phyloP scores from a whole-genome alignment of 2,797 vertebrate species.

The Buphagus erythrorhynchus region DNA sequence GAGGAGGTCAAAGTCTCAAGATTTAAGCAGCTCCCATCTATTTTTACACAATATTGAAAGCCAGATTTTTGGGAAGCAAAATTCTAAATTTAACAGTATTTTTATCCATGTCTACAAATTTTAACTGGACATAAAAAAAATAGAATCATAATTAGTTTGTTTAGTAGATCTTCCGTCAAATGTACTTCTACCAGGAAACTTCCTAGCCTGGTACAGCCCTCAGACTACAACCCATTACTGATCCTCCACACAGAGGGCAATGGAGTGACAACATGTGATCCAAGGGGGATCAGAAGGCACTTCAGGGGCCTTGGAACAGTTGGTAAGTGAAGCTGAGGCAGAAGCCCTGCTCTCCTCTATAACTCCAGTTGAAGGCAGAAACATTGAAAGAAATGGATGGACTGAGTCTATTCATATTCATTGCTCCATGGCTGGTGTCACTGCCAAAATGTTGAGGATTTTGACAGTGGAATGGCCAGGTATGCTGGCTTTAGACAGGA shows the following conservation, averaged over 20 bases:
- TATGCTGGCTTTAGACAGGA: not conserved
- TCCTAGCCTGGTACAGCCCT: not conserved
- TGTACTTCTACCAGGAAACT: not conserved
- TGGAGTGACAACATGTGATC: not conserved
- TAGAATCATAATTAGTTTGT: not conserved
- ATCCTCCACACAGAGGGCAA: rapidly evolving
- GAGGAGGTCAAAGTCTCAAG: not conserved
- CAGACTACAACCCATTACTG: not conserved
- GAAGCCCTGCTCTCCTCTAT: not conserved
- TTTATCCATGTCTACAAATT: not conserved
- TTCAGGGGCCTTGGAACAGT: not conserved
- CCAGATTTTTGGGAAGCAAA: not conserved
- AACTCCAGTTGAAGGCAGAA: not conserved
- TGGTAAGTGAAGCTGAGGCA: not conserved
- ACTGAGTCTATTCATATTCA: not conserved
- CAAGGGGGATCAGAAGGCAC: not conserved
- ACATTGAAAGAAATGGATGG: not conserved
- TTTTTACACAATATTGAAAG: not conserved
- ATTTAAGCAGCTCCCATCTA: not conserved
- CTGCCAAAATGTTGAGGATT: not conserved
- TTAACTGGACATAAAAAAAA: not conserved
- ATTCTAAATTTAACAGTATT: not conserved
- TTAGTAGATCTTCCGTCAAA: not conserved
- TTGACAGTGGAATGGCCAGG: not conserved
- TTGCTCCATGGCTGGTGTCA: too few relatives aligned